Conservation (phyloP, 92 coral and sea anemone species). For the Anthopleura xanthogrammica region DNA sequence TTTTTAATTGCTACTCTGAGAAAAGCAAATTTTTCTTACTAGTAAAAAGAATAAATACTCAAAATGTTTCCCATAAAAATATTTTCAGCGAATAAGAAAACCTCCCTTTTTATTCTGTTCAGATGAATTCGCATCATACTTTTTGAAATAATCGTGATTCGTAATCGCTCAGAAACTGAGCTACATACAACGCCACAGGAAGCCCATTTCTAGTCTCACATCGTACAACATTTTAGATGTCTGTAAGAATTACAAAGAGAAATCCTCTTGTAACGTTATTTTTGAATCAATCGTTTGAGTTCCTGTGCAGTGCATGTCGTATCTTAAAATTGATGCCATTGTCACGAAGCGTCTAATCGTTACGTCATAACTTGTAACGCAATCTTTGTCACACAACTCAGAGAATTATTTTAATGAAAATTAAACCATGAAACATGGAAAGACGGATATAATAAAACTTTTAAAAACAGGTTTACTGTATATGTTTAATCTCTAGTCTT, state of each 20-base stretch:
- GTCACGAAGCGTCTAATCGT: neutral
- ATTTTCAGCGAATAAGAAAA: neutral
- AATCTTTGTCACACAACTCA: constrained; percentile 1
- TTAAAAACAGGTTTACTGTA: neutral
- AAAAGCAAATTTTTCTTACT: neutral
- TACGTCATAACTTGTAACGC: constrained; percentile 3
- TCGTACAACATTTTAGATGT: neutral
- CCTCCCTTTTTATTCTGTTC: neutral
- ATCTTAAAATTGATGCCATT: neutral
- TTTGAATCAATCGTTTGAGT: neutral
- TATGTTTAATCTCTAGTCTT: no score
- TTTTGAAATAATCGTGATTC: neutral
- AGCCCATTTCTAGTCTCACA: neutral
- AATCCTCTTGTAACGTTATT: neutral
- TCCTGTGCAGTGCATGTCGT: constrained; percentile 3
- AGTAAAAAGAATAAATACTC: neutral
- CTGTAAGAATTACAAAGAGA: neutral
- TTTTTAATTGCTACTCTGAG: neutral
- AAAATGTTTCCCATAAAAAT: neutral
- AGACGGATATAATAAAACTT: constrained; percentile 20
- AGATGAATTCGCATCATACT: neutral
- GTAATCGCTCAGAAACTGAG: neutral
- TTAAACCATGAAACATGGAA: constrained; percentile 13
- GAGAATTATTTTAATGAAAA: constrained; percentile 35
- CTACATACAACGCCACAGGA: neutral